Conservation (phyloP, 2,797 vertebrate genomes). For the Liasis olivaceus region DNA sequence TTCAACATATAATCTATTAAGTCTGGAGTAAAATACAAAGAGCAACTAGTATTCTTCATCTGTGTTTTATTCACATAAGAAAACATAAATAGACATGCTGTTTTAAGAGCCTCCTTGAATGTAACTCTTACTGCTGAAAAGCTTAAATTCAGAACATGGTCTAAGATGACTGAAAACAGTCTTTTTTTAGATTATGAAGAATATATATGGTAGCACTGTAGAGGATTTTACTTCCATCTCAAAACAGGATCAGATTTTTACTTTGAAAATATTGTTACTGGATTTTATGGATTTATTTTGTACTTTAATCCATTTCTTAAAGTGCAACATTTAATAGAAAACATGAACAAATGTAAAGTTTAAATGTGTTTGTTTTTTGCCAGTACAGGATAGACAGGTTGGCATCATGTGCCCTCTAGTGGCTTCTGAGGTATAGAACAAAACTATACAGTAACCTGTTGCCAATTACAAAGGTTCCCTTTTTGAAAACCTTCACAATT, state of each 20-base stretch:
- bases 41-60: not conserved
- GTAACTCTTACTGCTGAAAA: not conserved
- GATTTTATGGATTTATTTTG: not conserved
- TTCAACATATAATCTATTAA: not conserved
- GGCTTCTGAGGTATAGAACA: conserved; percentile 20
- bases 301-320: not conserved
- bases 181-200: not conserved
- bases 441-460: not conserved
- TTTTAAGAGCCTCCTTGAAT: not conserved
- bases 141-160: not conserved
- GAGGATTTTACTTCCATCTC: conserved; percentile 12
- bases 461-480: not conserved
- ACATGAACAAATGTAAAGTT: not conserved
- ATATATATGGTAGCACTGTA: not conserved
- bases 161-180: not conserved
- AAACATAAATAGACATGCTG: conserved; percentile 50
- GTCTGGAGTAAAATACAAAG: not conserved
- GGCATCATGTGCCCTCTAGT: conserved; percentile 48
- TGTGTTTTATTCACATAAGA: conserved; percentile 12
- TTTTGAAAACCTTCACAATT: not conserved
- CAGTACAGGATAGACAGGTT: too few relatives aligned
- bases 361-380: too few relatives aligned
- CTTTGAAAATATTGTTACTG: not conserved
- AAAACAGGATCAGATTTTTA: not conserved
- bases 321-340: not conserved